phyloP scores from a whole-genome alignment of 2,888 invertebrate genomes.

The Thymelicus lineola region DNA sequence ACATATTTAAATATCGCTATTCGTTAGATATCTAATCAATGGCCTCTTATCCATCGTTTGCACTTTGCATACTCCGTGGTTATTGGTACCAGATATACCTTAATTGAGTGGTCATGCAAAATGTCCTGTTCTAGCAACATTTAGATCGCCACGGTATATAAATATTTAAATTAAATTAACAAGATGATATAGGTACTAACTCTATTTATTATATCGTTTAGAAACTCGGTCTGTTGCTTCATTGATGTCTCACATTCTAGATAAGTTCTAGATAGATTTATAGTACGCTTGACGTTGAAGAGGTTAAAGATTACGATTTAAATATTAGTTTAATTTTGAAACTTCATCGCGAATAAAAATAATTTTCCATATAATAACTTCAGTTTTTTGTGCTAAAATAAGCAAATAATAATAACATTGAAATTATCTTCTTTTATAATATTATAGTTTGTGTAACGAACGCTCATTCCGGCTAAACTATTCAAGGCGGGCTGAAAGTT shows the following conservation, averaged over 20 bases:
- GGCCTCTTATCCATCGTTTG: slow-evolving; percentile 20
- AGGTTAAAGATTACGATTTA: no score
- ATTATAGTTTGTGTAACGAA: no score
- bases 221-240: slow-evolving; percentile 1
- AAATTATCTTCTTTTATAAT: no score
- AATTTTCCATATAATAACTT: no score
- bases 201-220: background rate
- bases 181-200: background rate
- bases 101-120: slow-evolving; percentile 32
- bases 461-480: no score
- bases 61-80: slow-evolving; percentile 19
- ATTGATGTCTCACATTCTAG: slow-evolving; percentile 6
- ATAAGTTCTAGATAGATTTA: background rate
- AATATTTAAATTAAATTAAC: slow-evolving; percentile 30
- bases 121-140: slow-evolving; percentile 8
- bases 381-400: no score
- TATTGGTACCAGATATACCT: slow-evolving; percentile 33
- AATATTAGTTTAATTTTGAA: no score
- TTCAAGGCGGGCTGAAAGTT: no score
- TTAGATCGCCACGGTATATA: slow-evolving; percentile 13
- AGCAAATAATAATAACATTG: no score
- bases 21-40: slow-evolving; percentile 16
- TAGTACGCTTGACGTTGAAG: no score
- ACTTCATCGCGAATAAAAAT: no score
- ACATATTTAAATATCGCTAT: no score